Percentiles rank a stretch among this genome's conserved stretches.
These are phyloP conservation scores for Spea hammondii DNA, from an alignment of 2,797 vertebrate genomes.

Conservation along the genomic window DNA sequence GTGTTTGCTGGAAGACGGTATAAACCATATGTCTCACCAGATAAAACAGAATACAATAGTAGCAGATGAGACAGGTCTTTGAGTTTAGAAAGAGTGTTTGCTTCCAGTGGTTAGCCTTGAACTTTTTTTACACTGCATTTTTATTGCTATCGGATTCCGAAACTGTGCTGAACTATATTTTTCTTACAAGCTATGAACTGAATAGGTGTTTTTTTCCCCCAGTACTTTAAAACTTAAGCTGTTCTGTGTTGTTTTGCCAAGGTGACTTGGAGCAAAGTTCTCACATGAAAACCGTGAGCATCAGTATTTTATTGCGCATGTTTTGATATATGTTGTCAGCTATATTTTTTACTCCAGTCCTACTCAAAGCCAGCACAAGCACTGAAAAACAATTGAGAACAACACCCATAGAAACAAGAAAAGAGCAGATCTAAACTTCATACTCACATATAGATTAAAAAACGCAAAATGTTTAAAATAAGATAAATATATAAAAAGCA, in stretches of 20 bases:
- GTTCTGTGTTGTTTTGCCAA: slow-evolving; percentile 29
- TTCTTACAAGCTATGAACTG: slow-evolving; percentile 20
- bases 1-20: slow-evolving; percentile 13
- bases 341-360: neutral
- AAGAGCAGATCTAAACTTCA: neutral
- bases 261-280: slow-evolving; percentile 23
- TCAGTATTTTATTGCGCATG: slow-evolving; percentile 9
- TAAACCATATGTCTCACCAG: slow-evolving; percentile 23
- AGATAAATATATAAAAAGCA: neutral
- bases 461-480: neutral
- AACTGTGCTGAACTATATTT: slow-evolving; percentile 34
- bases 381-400: neutral
- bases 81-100: slow-evolving; percentile 38
- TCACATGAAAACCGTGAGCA: slow-evolving; percentile 28
- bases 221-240: slow-evolving; percentile 18
- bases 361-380: neutral
- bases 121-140: slow-evolving; percentile 38
- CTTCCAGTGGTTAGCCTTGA: slow-evolving; percentile 46
- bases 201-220: slow-evolving; percentile 20
- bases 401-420: neutral
- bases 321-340: slow-evolving; percentile 28
- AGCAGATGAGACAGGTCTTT: slow-evolving; percentile 41
- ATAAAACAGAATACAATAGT: slow-evolving; percentile 41
- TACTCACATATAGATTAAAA: neutral
- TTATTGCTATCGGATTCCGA: slow-evolving; percentile 22